Evolutionary conservation across 2,888 invertebrate genomes (phyloP).

Genomic region (Pteria penguin): DNA sequence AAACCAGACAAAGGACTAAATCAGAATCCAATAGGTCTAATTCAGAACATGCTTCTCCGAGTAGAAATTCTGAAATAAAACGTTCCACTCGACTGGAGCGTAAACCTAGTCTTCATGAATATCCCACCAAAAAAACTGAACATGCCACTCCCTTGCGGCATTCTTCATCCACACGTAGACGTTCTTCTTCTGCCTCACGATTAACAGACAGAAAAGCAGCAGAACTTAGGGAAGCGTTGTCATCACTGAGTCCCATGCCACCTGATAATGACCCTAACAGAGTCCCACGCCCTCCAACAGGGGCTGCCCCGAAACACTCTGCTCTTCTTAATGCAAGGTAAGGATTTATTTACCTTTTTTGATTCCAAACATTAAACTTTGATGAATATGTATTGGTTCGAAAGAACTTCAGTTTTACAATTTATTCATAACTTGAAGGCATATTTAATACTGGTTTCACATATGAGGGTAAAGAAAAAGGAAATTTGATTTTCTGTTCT

Average conservation of each 20-base stretch:
- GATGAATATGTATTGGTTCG: too few species aligned
- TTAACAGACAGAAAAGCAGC: constrained; percentile 47
- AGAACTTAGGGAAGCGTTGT: constrained; percentile 49
- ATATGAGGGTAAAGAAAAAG: too few species aligned
- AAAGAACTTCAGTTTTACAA: too few species aligned
- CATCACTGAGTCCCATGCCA: constrained; percentile 53
- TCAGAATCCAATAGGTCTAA: neutral
- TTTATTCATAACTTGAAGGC: too few species aligned
- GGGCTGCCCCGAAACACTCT: constrained; percentile 66
- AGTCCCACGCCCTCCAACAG: constrained; percentile 73
- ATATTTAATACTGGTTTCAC: too few species aligned
- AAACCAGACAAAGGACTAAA: neutral
- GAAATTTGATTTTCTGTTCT: too few species aligned
- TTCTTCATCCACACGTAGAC: constrained; percentile 33
- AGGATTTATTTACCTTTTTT: too few species aligned
- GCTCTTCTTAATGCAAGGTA: constrained; percentile 71
- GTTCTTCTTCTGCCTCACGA: constrained; percentile 67
- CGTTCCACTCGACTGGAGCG: constrained; percentile 1
- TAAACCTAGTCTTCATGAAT: constrained; percentile 5
- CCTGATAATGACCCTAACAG: constrained; percentile 56
- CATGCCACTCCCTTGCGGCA: constrained; percentile 5
- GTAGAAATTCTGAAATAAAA: neutral
- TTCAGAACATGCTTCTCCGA: constrained; percentile 6
- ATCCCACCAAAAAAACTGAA: constrained; percentile 15
- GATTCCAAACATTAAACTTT: too few species aligned